A percentile compares a stretch with the other conserved stretches of the same genome.
phyloP scores from a whole-genome alignment of 2,113 vertebrate species.

The Cnemophilus loriae region DNA sequence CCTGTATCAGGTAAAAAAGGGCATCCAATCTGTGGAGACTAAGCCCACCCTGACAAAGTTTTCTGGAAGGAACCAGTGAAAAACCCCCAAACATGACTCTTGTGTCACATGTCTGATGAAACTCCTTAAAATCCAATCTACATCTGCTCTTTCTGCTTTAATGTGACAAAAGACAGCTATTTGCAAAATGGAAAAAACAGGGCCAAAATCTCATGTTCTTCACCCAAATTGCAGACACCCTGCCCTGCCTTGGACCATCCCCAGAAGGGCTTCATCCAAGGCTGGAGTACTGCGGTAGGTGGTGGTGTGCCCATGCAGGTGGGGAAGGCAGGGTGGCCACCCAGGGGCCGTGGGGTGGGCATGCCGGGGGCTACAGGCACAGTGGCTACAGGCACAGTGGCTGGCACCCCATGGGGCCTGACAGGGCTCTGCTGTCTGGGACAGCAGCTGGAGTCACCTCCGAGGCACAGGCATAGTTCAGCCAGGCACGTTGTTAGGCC shows the following conservation, averaged over 20 bases:
- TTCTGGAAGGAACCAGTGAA: background rate
- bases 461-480: background rate
- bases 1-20: background rate
- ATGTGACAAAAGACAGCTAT: background rate
- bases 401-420: fast-evolving
- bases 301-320: background rate
- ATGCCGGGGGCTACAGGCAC: background rate
- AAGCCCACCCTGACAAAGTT: background rate
- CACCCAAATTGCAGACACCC: background rate
- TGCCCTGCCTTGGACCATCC: fast-evolving
- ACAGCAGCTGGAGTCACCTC: background rate
- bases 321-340: background rate
- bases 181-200: background rate
- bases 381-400: fast-evolving
- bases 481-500: fast-evolving
- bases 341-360: background rate
- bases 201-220: background rate
- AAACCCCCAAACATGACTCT: background rate
- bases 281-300: fast-evolving
- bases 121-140: background rate
- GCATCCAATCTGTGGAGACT: background rate
- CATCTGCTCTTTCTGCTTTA: background rate
- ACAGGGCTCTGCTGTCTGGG: background rate
- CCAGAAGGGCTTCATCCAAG: background rate
- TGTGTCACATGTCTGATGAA: background rate